Conservation (phyloP, 2,888 invertebrate species). For the Drosophila kanekoi region DNA sequence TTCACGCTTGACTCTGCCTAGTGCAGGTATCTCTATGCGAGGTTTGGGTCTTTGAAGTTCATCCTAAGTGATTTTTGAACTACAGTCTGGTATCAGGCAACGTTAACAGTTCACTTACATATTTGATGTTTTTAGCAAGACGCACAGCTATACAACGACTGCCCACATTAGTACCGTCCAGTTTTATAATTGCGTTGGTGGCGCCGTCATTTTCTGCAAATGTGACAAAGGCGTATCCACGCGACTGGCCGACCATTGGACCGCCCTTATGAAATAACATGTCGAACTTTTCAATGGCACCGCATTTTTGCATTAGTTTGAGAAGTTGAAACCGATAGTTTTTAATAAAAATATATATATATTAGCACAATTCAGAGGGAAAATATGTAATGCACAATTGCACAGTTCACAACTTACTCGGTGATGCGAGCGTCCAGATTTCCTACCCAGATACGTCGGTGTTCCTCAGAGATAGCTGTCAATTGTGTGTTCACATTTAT, state of each 20-base stretch:
- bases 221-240: slow-evolving; percentile 97
- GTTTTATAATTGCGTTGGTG: slow-evolving; percentile 88
- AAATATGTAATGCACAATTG: not conserved
- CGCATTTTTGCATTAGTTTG: slow-evolving; percentile 98
- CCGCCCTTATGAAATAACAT: slow-evolving; percentile 97
- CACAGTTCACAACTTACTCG: slow-evolving; percentile 91
- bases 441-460: slow-evolving; percentile 92
- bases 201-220: slow-evolving; percentile 89
- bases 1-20: slow-evolving; percentile 88
- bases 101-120: slow-evolving; percentile 85
- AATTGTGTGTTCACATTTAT: not conserved
- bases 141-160: slow-evolving; percentile 91
- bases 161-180: slow-evolving; percentile 91
- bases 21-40: slow-evolving; percentile 91
- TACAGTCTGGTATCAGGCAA: not conserved
- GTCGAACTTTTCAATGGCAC: slow-evolving; percentile 97
- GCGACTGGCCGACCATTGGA: slow-evolving; percentile 93
- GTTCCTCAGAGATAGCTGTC: slow-evolving; percentile 74
- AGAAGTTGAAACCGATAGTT: slow-evolving; percentile 96
- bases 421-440: slow-evolving; percentile 95
- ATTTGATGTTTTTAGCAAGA: slow-evolving; percentile 91
- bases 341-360: slow-evolving; percentile 57
- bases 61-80: slow-evolving; percentile 86
- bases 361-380: slow-evolving; percentile 42
- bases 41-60: slow-evolving; percentile 91